Percentiles rank a stretch among this genome's conserved stretches.
Conservation (phyloP, 2,888 invertebrate genomes). For the Spilosoma lubricipeda region DNA sequence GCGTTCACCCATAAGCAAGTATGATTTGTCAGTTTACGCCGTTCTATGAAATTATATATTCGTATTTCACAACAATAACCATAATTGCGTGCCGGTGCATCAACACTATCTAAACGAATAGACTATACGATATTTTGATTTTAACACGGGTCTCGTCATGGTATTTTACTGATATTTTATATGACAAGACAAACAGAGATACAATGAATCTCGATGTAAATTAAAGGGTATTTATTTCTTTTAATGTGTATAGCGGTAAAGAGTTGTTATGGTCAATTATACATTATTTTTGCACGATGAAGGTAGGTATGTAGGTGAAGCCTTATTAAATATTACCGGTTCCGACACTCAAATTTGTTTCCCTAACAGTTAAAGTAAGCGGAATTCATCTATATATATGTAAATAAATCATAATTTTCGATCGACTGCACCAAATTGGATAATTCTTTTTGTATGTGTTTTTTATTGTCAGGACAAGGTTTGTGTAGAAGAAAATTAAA, state of each 20-base stretch:
- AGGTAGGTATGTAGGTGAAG: conserved; percentile 42
- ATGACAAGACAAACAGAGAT: neutral
- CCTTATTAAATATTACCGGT: conserved; percentile 42
- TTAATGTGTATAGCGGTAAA: conserved; percentile 14
- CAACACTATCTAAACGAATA: no score
- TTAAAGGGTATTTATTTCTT: neutral
- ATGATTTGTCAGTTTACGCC: no score
- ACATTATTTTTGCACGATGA: conserved; percentile 40
- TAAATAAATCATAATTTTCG: no score
- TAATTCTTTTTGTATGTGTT: no score
- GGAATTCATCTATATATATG: no score
- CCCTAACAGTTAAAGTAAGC: conserved; percentile 42
- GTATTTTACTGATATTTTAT: neutral
- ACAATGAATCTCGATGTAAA: neutral
- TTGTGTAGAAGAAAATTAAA: no score
- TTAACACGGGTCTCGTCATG: neutral
- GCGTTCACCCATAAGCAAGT: no score
- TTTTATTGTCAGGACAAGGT: no score
- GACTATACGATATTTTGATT: neutral
- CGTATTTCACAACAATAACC: no score
- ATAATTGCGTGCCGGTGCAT: no score
- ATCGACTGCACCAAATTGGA: no score
- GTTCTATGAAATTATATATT: no score
- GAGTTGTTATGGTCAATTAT: conserved; percentile 45
- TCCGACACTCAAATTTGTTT: conserved; percentile 46